Conservation (phyloP, 92 coral and sea anemone species). For the Zoanthus sansibaricus region DNA sequence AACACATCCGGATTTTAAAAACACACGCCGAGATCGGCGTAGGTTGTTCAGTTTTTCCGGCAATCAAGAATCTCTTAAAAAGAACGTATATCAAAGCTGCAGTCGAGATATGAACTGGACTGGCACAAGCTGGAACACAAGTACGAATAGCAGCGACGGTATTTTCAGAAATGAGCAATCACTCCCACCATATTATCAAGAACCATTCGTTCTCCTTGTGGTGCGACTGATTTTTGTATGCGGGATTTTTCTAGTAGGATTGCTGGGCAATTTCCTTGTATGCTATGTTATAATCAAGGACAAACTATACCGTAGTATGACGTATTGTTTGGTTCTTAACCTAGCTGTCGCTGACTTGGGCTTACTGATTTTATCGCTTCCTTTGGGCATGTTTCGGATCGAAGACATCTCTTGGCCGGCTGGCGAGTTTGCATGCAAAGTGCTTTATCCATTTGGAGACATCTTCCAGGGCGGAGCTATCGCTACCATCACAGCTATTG, state of each 20-base stretch:
- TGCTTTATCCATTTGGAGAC: slow-evolving; percentile 84
- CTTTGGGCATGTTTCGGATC: slow-evolving; percentile 79
- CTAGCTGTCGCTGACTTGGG: slow-evolving; percentile 87
- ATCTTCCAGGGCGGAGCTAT: slow-evolving; percentile 87
- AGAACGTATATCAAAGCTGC: background rate
- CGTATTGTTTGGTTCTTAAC: slow-evolving; percentile 78
- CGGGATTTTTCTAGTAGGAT: slow-evolving; percentile 72
- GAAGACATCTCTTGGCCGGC: slow-evolving; percentile 84
- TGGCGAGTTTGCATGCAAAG: slow-evolving; percentile 83
- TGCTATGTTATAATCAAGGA: slow-evolving; percentile 80
- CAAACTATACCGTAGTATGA: slow-evolving; percentile 68
- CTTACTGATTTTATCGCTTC: slow-evolving; percentile 73
- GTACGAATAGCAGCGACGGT: background rate
- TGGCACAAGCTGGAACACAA: background rate
- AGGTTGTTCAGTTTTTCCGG: background rate
- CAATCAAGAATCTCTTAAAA: slow-evolving; percentile 8
- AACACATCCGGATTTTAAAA: background rate
- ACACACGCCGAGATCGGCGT: background rate
- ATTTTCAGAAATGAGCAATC: background rate
- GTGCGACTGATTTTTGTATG: slow-evolving; percentile 68
- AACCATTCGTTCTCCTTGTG: slow-evolving; percentile 69
- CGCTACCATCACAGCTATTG: slow-evolving; percentile 87
- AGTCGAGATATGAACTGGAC: slow-evolving; percentile 22
- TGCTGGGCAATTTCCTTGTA: slow-evolving; percentile 79
- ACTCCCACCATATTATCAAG: slow-evolving; percentile 63